phyloP scores from a whole-genome alignment of 2,113 vertebrate genomes.

The Brachypteracias leptosomus region DNA sequence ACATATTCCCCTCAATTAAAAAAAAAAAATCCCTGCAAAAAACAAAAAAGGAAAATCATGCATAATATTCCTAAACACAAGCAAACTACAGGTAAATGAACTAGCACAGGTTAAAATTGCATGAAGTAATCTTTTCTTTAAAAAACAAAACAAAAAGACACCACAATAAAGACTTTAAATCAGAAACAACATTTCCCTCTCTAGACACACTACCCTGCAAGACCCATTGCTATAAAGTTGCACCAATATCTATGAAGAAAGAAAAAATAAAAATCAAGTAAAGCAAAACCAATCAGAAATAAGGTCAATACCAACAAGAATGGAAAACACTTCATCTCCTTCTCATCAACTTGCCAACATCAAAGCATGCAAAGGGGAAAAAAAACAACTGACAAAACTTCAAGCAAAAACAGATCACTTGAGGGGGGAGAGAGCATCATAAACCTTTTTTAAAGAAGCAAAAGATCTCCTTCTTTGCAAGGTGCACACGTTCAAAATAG shows the following conservation, averaged over 20 bases:
- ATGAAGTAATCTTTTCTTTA: background rate
- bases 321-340: background rate
- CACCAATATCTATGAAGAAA: background rate
- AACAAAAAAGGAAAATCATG: background rate
- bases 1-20: background rate
- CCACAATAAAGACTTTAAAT: background rate
- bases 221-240: background rate
- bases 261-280: background rate
- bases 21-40: background rate
- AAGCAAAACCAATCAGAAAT: background rate
- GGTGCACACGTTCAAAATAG: background rate
- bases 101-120: background rate
- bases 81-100: background rate
- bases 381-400: background rate
- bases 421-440: fast-evolving
- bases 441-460: background rate
- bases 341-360: background rate
- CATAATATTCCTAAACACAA: background rate
- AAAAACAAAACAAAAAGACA: background rate
- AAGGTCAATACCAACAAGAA: background rate
- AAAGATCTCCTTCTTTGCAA: background rate
- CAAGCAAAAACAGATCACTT: background rate
- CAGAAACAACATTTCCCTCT: background rate
- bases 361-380: background rate
- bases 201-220: background rate